Evolutionary conservation across 2,888 invertebrate genomes (phyloP).

Genomic region (Drosophila pseudotalamancana): DNA sequence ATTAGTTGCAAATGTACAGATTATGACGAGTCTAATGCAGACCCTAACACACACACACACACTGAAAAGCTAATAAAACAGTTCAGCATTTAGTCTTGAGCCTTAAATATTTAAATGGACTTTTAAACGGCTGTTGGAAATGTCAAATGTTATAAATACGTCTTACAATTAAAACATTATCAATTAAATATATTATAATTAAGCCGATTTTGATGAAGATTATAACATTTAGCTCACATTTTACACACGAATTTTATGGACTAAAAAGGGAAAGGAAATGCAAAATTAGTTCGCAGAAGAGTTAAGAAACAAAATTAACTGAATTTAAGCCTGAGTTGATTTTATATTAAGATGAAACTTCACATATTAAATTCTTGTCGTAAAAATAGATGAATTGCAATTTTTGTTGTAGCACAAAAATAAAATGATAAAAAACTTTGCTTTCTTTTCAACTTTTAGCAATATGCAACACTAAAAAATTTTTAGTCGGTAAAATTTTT

Average conservation of each 20-base stretch:
- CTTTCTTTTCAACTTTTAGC: too few species aligned
- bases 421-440: too few species aligned
- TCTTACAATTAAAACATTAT: slow-evolving; percentile 4
- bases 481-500: too few species aligned
- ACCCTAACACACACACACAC: neutral
- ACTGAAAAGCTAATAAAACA: neutral
- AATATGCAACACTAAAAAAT: too few species aligned
- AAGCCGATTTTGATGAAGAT: neutral
- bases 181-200: slow-evolving; percentile 1
- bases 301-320: too few species aligned
- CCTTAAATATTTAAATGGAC: slow-evolving; percentile 10
- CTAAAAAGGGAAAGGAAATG: too few species aligned
- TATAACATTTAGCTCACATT: neutral
- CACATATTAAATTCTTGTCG: too few species aligned
- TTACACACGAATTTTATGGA: neutral
- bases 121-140: slow-evolving; percentile 8
- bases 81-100: slow-evolving; percentile 18
- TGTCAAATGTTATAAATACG: slow-evolving; percentile 5
- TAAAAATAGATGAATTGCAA: too few species aligned
- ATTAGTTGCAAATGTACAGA: slow-evolving; percentile 24
- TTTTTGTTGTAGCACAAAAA: too few species aligned
- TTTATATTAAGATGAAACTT: too few species aligned
- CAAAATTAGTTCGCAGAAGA: too few species aligned
- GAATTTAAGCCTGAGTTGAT: too few species aligned
- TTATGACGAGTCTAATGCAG: slow-evolving; percentile 9